A percentile compares a stretch with the other conserved stretches of the same genome.
phyloP scores from a whole-genome alignment of 2,888 invertebrate species.

The Ophonus ardosiacus region DNA sequence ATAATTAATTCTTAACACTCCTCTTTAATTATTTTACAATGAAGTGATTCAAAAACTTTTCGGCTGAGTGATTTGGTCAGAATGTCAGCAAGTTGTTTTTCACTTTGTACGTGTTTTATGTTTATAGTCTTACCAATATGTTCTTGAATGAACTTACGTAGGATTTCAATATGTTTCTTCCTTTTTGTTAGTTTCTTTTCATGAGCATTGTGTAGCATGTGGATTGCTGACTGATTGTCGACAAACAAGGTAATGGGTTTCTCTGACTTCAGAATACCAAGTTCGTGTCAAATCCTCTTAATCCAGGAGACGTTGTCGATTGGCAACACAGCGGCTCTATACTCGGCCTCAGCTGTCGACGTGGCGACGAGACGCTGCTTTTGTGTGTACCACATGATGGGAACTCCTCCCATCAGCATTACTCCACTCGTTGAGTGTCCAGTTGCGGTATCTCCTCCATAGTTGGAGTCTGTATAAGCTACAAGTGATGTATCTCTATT shows the following conservation, averaged over 20 bases:
- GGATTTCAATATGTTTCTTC: conserved; percentile 65
- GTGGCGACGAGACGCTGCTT: neutral
- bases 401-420: conserved; percentile 68
- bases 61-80: neutral
- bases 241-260: conserved; percentile 67
- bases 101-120: neutral
- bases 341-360: neutral
- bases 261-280: conserved; percentile 64
- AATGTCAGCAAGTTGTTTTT: neutral
- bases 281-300: conserved; percentile 66
- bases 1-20: too few relatives aligned
- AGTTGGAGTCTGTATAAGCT: conserved; percentile 66
- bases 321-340: neutral
- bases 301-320: neutral
- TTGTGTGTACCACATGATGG: conserved; percentile 68
- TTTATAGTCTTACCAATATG: conserved; percentile 68
- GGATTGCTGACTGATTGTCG: conserved; percentile 68
- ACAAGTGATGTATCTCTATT: conserved; percentile 65
- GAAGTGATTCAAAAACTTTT: neutral
- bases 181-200: conserved; percentile 67
- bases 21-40: neutral
- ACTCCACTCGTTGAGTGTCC: conserved; percentile 69
- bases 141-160: conserved; percentile 69
- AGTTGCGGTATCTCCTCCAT: conserved; percentile 65
- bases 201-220: conserved; percentile 67